Evolutionary conservation across 2,113 vertebrate genomes (phyloP).

Genomic region (Microcebus griseorufus): DNA sequence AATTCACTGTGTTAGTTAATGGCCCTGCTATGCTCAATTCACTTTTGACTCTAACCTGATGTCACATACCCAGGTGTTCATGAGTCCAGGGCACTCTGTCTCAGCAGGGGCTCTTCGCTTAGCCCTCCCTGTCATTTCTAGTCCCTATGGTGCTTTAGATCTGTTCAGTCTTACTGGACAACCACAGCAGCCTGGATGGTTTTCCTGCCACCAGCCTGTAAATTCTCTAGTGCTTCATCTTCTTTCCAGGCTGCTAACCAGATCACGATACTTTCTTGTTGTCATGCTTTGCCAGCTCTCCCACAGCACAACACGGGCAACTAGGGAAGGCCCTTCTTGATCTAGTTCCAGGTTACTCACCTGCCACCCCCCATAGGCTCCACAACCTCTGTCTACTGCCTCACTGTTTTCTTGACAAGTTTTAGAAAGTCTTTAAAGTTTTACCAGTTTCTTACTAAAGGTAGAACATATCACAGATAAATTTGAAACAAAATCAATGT

Average conservation of each 20-base stretch:
- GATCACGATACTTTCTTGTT: neutral
- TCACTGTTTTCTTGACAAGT: neutral
- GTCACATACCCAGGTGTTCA: neutral
- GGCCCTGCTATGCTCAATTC: neutral
- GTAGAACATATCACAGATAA: neutral
- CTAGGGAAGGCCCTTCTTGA: neutral
- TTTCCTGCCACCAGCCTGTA: neutral
- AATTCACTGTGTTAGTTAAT: neutral
- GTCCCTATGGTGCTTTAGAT: neutral
- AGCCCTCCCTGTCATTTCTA: neutral
- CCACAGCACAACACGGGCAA: neutral
- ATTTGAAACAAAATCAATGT: neutral
- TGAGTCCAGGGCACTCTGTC: neutral
- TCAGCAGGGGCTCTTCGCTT: neutral
- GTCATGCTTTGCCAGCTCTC: neutral
- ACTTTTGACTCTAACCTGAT: neutral
- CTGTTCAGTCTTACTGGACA: neutral
- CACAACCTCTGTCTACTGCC: neutral
- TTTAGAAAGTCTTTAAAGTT: conserved; percentile 21
- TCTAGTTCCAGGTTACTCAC: neutral
- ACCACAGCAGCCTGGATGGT: neutral
- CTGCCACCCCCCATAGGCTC: neutral
- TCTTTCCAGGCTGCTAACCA: neutral
- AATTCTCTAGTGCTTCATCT: neutral
- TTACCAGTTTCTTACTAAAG: neutral